Evolutionary conservation across 2,797 vertebrate species (phyloP).

Genomic region (Poecilia picta): DNA sequence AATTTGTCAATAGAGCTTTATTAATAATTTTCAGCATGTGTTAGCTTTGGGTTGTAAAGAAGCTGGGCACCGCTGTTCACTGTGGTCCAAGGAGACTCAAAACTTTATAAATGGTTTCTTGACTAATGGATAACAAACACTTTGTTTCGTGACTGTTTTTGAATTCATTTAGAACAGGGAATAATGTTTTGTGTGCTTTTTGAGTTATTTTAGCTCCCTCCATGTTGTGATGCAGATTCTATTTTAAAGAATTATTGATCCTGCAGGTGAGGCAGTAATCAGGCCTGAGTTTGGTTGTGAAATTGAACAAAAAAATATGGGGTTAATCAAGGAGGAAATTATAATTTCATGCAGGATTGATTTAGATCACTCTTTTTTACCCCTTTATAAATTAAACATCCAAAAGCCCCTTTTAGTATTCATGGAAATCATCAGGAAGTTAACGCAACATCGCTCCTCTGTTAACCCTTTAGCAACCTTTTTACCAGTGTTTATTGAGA

Average conservation of each 20-base stretch:
- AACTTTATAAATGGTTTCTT: background rate
- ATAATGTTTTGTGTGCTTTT: background rate
- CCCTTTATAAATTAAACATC: background rate
- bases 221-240: background rate
- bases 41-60: no score
- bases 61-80: background rate
- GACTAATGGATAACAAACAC: no score
- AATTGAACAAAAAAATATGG: background rate
- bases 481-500: no score
- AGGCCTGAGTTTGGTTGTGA: background rate
- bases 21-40: no score
- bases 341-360: background rate
- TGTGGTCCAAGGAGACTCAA: background rate
- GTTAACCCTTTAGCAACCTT: no score
- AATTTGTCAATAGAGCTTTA: no score
- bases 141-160: no score
- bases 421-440: background rate
- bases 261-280: background rate
- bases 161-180: background rate
- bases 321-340: background rate
- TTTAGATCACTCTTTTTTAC: background rate
- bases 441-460: no score
- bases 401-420: background rate
- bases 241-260: background rate
- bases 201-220: background rate